Base-by-base conservation (phyloP, 2,888 invertebrate species). In the Masnerella sp. region DNA sequence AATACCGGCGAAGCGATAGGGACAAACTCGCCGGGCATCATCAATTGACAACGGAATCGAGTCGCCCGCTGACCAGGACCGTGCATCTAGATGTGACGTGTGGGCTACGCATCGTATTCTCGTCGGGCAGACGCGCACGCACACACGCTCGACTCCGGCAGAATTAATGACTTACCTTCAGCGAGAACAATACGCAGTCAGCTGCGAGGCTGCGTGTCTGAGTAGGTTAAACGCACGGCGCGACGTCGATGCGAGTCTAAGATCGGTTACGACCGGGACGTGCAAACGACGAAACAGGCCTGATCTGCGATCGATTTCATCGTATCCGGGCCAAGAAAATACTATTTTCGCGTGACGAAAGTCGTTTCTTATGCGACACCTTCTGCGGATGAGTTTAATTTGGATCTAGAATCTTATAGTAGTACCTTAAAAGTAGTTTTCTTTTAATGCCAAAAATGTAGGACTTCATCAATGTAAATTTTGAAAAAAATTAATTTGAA, bases 81-180 rank as follows among this genome's bases (percentile, higher is more conserved):
- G 69, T 75, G 72, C 65, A 75, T 72, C 68, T 72, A 68, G 73
- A 73, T 70, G 75, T 73, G 70, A 69, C 69, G 72, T 75, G 69
- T 69, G 69, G 75, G 68, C 52, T 54, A 73, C 51, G 73, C 74
- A 62, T 70, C 58, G 70, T 73, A 73, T 73, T 67, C 75, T 65
- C 69, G 67, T 49, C 22, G 51, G 38, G 43, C 56, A 54, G 51
- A 52, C 54, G 49, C 12, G 20, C 47, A 68, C 70, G 36, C 56
- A 70, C 52, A 70, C 56, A 18, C 8, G 11, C n/a, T 11, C 42
- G 49, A 58, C 65, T 61, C 72, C 67, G 80, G 82, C 81, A 80
- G 84, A 86, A 85, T 87, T 86, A 87, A 86, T 86, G 85, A 86
- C 84, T 81, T 81, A 80, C 81, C 82, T 79, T 81, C 82, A 78